These are phyloP conservation scores for Podilymbus podiceps DNA, from an alignment of 2,113 vertebrate genomes.

Conservation along the genomic window DNA sequence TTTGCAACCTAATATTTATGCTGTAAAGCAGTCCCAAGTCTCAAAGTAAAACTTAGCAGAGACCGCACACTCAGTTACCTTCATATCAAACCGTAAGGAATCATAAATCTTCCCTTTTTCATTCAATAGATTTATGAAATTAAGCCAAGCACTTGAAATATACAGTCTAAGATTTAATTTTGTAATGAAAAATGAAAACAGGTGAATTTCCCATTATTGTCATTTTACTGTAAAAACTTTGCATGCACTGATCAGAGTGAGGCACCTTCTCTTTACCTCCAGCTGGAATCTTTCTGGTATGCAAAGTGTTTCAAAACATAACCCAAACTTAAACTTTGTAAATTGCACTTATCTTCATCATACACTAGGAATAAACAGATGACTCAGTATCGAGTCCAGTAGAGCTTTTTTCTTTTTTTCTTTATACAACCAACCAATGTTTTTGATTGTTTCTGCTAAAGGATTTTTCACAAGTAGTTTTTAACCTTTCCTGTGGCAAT, in stretches of 20 bases:
- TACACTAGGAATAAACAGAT: background rate
- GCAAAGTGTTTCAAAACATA: background rate
- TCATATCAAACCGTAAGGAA: constrained; percentile 14
- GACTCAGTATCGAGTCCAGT: background rate
- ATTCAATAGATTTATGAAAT: background rate
- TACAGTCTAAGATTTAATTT: background rate
- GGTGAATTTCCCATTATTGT: constrained; percentile 5
- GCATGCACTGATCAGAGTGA: background rate
- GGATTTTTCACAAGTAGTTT: background rate
- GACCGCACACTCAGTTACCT: background rate
- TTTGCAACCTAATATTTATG: background rate
- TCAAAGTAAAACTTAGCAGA: background rate
- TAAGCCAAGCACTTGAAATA: background rate
- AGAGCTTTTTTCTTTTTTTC: background rate
- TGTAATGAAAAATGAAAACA: background rate
- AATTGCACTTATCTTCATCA: background rate
- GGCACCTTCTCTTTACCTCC: background rate
- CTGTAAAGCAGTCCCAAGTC: background rate
- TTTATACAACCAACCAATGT: background rate
- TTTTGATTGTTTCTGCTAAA: background rate
- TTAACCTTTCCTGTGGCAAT: background rate
- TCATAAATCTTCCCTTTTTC: background rate
- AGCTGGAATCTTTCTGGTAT: background rate
- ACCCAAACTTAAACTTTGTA: background rate
- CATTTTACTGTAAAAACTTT: background rate